phyloP scores from a whole-genome alignment of 2,888 invertebrate genomes.

The Callosobruchus maculatus region DNA sequence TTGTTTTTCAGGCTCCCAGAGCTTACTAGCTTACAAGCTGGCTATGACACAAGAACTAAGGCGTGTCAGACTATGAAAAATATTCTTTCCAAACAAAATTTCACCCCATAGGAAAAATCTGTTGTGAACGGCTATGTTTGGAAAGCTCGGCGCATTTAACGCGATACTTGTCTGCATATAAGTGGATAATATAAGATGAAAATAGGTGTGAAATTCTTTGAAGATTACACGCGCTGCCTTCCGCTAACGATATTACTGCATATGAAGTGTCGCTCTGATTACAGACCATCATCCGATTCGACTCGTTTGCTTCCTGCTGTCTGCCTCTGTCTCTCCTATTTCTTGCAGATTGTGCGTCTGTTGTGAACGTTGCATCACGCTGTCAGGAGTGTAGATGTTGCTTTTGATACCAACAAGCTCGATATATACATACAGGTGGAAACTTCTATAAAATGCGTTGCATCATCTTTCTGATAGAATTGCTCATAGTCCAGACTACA shows the following conservation, averaged over 20 bases:
- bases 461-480: too few relatives aligned
- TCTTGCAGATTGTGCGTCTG: not conserved
- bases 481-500: too few relatives aligned
- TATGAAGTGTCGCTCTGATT: conserved; percentile 3
- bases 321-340: too few relatives aligned
- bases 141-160: conserved; percentile 21
- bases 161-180: conserved; percentile 36
- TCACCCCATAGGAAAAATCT: not conserved
- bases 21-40: too few relatives aligned
- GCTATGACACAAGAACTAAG: too few relatives aligned
- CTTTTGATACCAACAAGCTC: too few relatives aligned
- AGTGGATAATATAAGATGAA: conserved; percentile 38
- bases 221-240: conserved; percentile 27
- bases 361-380: not conserved
- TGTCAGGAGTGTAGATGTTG: too few relatives aligned
- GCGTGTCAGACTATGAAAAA: too few relatives aligned
- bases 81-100: too few relatives aligned
- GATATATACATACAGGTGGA: too few relatives aligned
- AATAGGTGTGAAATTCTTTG: conserved; percentile 45
- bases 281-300: not conserved
- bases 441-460: too few relatives aligned
- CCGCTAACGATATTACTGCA: conserved; percentile 25
- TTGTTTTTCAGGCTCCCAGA: too few relatives aligned
- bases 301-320: not conserved
- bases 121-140: not conserved